Percentiles rank a stretch among this genome's conserved stretches.
Evolutionary conservation across 2,888 invertebrate genomes (phyloP).

Genomic region (Brachynemurus nebulosus): DNA sequence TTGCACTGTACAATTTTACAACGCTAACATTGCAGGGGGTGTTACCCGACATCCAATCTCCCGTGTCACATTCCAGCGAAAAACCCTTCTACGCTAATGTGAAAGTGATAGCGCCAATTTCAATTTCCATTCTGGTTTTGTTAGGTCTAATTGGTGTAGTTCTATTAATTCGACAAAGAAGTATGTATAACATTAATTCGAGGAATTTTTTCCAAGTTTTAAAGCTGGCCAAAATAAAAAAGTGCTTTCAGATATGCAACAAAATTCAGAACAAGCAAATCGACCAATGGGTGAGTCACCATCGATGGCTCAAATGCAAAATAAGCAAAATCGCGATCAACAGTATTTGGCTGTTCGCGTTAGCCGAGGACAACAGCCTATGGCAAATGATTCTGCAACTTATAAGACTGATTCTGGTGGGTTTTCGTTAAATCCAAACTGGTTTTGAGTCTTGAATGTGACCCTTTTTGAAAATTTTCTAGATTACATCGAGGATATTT

Average conservation of each 20-base stretch:
- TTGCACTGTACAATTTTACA: constrained; percentile 72
- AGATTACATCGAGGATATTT: constrained; percentile 88
- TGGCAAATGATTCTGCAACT: constrained; percentile 36
- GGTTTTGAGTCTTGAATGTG: neutral
- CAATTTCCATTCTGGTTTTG: constrained; percentile 50
- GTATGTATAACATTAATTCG: constrained; percentile 33
- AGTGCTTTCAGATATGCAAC: constrained; percentile 30
- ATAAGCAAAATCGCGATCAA: constrained; percentile 65
- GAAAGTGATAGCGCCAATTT: constrained; percentile 45
- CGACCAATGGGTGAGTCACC: constrained; percentile 57
- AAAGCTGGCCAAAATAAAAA: neutral
- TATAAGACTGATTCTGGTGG: constrained; percentile 33
- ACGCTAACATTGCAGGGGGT: constrained; percentile 62
- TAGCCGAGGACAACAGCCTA: constrained; percentile 29
- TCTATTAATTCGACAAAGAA: constrained; percentile 53
- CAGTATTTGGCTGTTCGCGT: constrained; percentile 56
- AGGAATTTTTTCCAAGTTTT: neutral
- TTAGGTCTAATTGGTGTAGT: constrained; percentile 52
- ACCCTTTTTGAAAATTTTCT: constrained; percentile 25
- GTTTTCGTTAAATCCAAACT: neutral
- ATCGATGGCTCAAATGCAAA: constrained; percentile 63
- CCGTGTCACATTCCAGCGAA: constrained; percentile 50
- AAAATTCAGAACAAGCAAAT: constrained; percentile 33
- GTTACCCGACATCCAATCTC: constrained; percentile 49
- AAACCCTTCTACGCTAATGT: constrained; percentile 53